Base-by-base conservation (phyloP, 2,888 invertebrate species). In the Ophion ventricosus region DNA sequence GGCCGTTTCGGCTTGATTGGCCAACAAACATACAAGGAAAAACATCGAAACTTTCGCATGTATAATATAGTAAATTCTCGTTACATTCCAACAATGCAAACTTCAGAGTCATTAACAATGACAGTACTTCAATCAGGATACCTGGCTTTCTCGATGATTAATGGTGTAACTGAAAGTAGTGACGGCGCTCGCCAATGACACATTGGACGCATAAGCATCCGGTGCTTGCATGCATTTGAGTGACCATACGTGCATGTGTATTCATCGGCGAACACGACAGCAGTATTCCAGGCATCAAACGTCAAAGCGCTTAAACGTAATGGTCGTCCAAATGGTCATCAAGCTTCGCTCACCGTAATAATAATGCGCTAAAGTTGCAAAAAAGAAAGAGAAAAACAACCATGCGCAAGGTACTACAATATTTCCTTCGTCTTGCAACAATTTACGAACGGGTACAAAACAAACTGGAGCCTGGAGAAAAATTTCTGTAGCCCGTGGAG, bases 231-330 rank as follows among this genome's bases (percentile, higher is more conserved):
- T 20, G 56, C 56, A 10, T 70, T n/a, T 56, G 56, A 29, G 35
- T 35, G 5, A 7, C 8, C 35, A 8, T 35, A 49, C 49, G 4
- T 11, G 14, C 17, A 49, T 49, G 57, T 20, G 57, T 57, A 20
- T 23, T 23, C 23, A 0, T 57, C n/a, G 2, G 3, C 25, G 29
- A 1, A 0, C n/a, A 26, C 56, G 26, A 35, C 17, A 56, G 25
- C n/a, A 40, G 14, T 57, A 74, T 59, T 23, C 17, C 7, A 49
- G 67, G 67, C 73, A 73, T 49, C 63, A 69, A 67, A 69, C 26
- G 75, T 70, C 1, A 67, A 84, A 80, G 63, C 83, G 29, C 77
- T 73, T 67, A 61, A 29, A 74, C 56, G 69, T 76, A 73, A 80
- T 73, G 25, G 17, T 40, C 56, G 63, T 25, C 7, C 54, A 43